Percentiles rank a stretch among this genome's conserved stretches.
Conservation (phyloP, 2,113 vertebrate species). For the Ascaphus truei region DNA sequence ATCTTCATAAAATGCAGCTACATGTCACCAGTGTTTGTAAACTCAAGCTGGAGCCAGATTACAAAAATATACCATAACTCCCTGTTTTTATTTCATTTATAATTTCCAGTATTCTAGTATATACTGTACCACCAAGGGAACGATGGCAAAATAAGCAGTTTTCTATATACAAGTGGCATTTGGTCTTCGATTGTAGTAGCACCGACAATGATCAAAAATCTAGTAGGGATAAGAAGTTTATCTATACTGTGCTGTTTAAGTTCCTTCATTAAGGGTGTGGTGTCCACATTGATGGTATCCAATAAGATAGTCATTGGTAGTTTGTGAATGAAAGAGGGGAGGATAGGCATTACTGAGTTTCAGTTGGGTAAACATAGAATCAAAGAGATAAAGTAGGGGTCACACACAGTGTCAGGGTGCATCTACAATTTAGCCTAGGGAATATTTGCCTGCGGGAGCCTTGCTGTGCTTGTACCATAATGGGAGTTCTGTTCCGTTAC, state of each 20-base stretch:
- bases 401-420: conserved; percentile 11
- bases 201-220: conserved; percentile 5
- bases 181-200: not conserved
- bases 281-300: conserved; percentile 8
- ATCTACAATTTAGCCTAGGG: not conserved
- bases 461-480: conserved; percentile 6
- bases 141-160: not conserved
- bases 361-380: conserved; percentile 20
- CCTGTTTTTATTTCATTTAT: no score
- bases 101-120: no score
- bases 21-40: no score
- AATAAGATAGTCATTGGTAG: conserved; percentile 9
- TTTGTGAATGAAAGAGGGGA: not conserved
- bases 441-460: not conserved
- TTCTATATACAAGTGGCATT: not conserved
- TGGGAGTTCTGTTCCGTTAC: no score
- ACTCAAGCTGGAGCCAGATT: no score
- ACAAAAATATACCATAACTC: no score
- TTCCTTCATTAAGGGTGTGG: not conserved
- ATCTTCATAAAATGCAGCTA: no score
- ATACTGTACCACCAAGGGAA: no score
- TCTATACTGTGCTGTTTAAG: not conserved
- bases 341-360: not conserved
- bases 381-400: conserved; percentile 15
- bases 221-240: not conserved